Percentiles rank a stretch among this genome's conserved stretches.
Conservation (phyloP, 1,140 invertebrate genomes). For the Brachionus calyciflorus region DNA sequence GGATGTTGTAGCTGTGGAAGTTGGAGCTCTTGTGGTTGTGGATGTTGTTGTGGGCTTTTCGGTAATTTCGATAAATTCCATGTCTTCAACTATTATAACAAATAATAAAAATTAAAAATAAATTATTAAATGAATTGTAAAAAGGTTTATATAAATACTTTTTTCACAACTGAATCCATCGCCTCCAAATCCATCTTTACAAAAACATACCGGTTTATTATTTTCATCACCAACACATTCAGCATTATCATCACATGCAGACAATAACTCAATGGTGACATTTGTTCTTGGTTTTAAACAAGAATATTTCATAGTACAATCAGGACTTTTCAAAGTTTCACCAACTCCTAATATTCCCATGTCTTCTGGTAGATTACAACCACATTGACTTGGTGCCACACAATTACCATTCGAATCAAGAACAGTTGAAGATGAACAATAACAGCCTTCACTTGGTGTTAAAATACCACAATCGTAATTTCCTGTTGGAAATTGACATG, state of each 20-base stretch:
- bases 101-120: background rate
- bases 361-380: constrained; percentile 18
- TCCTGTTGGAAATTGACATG: background rate
- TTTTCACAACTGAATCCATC: constrained; percentile 17
- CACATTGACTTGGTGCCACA: constrained; percentile 4
- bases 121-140: background rate
- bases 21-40: too few species aligned
- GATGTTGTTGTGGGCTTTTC: too few species aligned
- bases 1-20: too few species aligned
- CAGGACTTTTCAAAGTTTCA: background rate
- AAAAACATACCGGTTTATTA: constrained; percentile 33
- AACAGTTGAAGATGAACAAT: background rate
- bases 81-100: too few species aligned
- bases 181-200: background rate
- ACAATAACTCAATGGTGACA: background rate
- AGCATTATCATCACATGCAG: background rate
- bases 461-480: constrained; percentile 16
- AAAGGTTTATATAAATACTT: background rate
- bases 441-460: background rate
- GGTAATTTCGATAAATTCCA: too few species aligned
- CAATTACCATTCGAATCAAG: constrained; percentile 27
- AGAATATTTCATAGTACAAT: background rate
- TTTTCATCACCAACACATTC: constrained; percentile 27
- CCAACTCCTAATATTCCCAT: constrained; percentile 9
- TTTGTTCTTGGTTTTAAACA: background rate